These are phyloP conservation scores for Ploceus nigricollis DNA, from an alignment of 2,113 vertebrate species.

Conservation along the genomic window DNA sequence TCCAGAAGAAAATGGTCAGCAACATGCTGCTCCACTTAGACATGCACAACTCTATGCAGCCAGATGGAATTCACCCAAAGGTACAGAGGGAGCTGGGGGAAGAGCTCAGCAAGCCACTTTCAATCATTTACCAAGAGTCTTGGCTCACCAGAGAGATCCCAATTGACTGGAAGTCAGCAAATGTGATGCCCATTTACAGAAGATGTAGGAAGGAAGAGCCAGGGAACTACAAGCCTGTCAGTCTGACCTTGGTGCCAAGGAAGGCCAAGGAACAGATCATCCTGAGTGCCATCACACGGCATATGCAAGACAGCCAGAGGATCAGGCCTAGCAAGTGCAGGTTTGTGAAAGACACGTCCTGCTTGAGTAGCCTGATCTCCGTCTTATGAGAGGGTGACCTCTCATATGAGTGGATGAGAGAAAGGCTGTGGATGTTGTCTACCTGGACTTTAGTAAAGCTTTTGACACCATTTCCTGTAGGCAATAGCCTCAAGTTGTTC, in stretches of 20 bases:
- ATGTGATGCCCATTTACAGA: neutral
- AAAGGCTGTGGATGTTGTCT: neutral
- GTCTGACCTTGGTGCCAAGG: too few relatives aligned
- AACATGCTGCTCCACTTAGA: neutral
- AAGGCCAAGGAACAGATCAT: neutral
- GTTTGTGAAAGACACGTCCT: neutral
- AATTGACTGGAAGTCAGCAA: neutral
- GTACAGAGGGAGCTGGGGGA: accelerated
- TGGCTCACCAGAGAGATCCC: neutral
- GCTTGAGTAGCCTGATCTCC: neutral
- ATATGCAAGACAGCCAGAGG: neutral
- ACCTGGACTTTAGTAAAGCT: neutral
- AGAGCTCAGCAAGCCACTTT: neutral
- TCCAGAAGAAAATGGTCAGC: neutral
- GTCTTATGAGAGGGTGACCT: neutral
- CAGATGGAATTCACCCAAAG: neutral
- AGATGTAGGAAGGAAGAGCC: neutral
- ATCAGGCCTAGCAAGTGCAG: neutral
- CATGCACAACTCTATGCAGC: neutral
- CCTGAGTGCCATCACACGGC: neutral
- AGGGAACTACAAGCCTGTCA: too few relatives aligned
- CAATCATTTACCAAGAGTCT: neutral
- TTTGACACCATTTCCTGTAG: neutral
- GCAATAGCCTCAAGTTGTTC: neutral
- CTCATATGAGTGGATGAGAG: neutral